Conservation (phyloP, 2,797 vertebrate genomes). For the Gymnopithys bicolor region DNA sequence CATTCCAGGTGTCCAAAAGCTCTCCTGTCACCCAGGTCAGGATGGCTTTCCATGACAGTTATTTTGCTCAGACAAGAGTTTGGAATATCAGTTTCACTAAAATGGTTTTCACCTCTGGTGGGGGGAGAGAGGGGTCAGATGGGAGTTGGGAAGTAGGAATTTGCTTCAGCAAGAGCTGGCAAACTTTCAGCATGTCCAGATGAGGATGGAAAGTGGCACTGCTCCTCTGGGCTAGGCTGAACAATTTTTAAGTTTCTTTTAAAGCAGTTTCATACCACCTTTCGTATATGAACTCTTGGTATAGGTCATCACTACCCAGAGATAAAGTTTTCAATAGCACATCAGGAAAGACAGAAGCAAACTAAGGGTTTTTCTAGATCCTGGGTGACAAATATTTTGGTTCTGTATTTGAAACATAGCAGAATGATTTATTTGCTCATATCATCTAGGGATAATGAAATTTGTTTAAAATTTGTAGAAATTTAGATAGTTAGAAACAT, state of each 20-base stretch:
- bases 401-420: neutral
- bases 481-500: neutral
- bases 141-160: neutral
- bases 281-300: neutral
- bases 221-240: neutral
- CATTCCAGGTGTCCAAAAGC: neutral
- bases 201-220: neutral
- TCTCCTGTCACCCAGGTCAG: neutral
- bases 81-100: neutral
- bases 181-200: accelerated
- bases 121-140: neutral
- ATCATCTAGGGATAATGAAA: neutral
- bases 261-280: neutral
- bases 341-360: neutral
- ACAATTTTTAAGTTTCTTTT: neutral
- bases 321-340: neutral
- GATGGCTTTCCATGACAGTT: neutral
- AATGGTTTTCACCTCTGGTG: neutral
- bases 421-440: neutral
- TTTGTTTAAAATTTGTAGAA: neutral
- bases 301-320: neutral
- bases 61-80: neutral
- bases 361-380: neutral
- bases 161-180: neutral
- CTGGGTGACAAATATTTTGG: neutral